These are phyloP conservation scores for Psittacara wagleri DNA, from an alignment of 2,113 vertebrate genomes.

Conservation along the genomic window DNA sequence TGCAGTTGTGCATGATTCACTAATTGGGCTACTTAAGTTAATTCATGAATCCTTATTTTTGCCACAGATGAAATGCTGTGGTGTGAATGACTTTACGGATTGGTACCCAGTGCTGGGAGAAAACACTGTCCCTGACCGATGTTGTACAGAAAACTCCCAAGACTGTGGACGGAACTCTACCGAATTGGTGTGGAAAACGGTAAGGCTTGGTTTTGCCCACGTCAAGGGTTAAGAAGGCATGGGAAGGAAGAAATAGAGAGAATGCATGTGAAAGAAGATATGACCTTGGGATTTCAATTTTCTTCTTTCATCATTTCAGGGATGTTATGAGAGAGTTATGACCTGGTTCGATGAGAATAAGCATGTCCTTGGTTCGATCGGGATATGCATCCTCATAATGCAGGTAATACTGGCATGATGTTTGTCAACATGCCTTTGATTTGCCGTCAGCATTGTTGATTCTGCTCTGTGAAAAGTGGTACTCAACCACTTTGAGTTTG, in stretches of 20 bases:
- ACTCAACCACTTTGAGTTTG: neutral
- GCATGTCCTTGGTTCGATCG: slow-evolving; percentile 89
- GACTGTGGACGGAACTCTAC: slow-evolving; percentile 90
- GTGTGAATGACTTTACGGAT: slow-evolving; percentile 90
- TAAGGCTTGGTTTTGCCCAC: slow-evolving; percentile 52
- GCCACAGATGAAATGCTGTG: slow-evolving; percentile 93
- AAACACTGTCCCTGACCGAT: slow-evolving; percentile 92
- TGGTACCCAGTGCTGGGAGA: slow-evolving; percentile 92
- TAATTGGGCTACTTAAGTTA: neutral
- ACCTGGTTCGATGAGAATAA: slow-evolving; percentile 94
- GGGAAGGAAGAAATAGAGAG: neutral
- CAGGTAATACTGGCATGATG: slow-evolving; percentile 79
- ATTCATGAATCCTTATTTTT: neutral
- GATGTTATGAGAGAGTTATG: slow-evolving; percentile 93
- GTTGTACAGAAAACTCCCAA: slow-evolving; percentile 95
- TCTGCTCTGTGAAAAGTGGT: neutral
- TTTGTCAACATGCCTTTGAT: neutral
- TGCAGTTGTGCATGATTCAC: neutral
- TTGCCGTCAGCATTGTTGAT: neutral
- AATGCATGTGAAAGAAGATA: neutral
- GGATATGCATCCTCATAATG: slow-evolving; percentile 92
- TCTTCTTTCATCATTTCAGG: slow-evolving; percentile 75
- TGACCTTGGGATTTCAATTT: neutral
- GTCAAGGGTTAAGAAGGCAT: neutral
- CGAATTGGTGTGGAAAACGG: slow-evolving; percentile 88